Evolutionary conservation across 2,113 vertebrate genomes (phyloP), one percentile per base, ranked within the genome.

Genomic region (Peucedramus taeniatus): DNA sequence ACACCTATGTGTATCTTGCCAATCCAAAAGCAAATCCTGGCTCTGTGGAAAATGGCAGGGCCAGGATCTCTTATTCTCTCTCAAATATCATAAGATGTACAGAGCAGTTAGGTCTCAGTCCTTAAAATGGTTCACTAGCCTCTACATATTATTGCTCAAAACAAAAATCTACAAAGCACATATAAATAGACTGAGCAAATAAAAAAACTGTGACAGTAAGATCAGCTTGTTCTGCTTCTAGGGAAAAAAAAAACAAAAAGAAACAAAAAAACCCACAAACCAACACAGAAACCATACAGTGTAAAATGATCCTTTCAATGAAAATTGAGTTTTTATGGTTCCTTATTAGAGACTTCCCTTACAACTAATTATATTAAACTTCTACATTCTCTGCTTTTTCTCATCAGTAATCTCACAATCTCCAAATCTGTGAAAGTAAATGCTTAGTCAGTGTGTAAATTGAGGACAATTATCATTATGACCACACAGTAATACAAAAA

Each of bases 381-480:
- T 97, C 91, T 89, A 76, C 63, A 23, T 94, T 93, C 65, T 89
- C 79, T 96, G 76, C 44, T 95, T 97, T 97, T 85, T 95, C 88
- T 94, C 96, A 93, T 93, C 96, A 93, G 93, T 92, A 97, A 90
- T 89, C 83, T 95, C 91, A 60, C 95, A 93, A 77, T 97, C 89
- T 92, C 81, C 40, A 94, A 94, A 95, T 96, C 81, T 88, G 68
- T 93, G 90, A 90, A 96, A 96, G 75, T 68, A 96, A 95, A 97
- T 95, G 89, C 96, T 97, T 96, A 95, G 97, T 95, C 94, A 96
- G 90, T 91, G 95, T 90, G 94, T 91, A 97, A 96, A 97, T 94
- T 96, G 94, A 95, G 72, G 92, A 97, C 95, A 97, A 97, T 97
- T 97, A 97, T 97, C 95, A 90, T 95, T 86, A 96, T 93, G 95